phyloP scores from a whole-genome alignment of 2,113 vertebrate genomes.

The Edolisoma coerulescens region DNA sequence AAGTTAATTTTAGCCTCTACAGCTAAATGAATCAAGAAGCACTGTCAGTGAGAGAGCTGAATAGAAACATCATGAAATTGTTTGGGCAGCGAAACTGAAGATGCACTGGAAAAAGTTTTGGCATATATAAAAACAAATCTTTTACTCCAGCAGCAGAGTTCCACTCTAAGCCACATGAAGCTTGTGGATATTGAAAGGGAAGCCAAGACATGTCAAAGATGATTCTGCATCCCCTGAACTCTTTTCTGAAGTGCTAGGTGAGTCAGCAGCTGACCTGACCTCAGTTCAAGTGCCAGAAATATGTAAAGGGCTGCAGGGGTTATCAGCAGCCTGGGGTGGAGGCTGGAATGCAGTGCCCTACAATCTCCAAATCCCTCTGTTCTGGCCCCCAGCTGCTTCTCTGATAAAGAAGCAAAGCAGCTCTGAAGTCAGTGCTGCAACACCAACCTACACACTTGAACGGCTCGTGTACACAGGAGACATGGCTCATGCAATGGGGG shows the following conservation, averaged over 20 bases:
- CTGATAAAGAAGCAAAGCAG: not conserved
- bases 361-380: not conserved
- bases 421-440: not conserved
- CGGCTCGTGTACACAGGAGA: fast-evolving
- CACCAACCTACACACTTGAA: not conserved
- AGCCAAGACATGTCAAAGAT: not conserved
- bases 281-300: not conserved
- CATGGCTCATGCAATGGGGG: not conserved
- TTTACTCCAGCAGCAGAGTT: not conserved
- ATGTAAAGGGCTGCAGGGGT: not conserved
- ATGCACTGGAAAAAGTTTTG: conserved; percentile 16
- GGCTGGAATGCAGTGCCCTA: not conserved
- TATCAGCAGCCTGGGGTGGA: not conserved
- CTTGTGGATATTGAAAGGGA: not conserved
- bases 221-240: not conserved
- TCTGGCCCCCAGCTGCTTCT: not conserved
- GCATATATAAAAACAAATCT: not conserved
- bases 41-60: not conserved
- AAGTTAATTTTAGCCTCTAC: conserved; percentile 52
- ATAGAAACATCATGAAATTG: conserved; percentile 3
- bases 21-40: conserved; percentile 32
- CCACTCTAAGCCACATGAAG: not conserved
- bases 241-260: not conserved
- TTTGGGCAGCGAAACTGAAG: conserved; percentile 30
- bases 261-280: not conserved